Evolutionary conservation across 2,113 vertebrate species (phyloP).

Genomic region (Myrmecobius fasciatus): DNA sequence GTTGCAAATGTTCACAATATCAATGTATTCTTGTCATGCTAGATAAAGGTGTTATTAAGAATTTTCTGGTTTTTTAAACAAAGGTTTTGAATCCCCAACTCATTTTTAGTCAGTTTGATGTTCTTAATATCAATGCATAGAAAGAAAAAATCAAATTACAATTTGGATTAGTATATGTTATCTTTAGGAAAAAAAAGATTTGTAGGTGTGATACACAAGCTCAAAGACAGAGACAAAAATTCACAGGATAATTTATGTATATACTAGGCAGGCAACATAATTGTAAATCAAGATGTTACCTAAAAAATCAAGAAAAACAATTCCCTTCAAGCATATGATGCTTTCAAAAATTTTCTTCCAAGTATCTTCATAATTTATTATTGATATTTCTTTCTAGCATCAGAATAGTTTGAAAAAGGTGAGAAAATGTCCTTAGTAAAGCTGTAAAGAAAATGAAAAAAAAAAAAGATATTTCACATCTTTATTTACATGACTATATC

Average conservation of each 20-base stretch:
- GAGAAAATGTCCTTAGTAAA: slow-evolving; percentile 80
- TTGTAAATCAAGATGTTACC: neutral
- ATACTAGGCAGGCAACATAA: neutral
- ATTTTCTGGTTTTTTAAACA: slow-evolving; percentile 82
- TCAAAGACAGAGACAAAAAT: slow-evolving; percentile 83
- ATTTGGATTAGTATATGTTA: neutral
- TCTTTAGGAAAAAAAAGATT: slow-evolving; percentile 73
- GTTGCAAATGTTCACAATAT: slow-evolving; percentile 97
- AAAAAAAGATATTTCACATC: slow-evolving; percentile 74
- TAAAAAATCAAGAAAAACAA: slow-evolving; percentile 65
- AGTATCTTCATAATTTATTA: slow-evolving; percentile 80
- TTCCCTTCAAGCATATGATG: slow-evolving; percentile 80
- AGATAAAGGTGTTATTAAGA: slow-evolving; percentile 89
- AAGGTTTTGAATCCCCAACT: slow-evolving; percentile 82
- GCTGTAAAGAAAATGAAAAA: slow-evolving; percentile 80
- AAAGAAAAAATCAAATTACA: neutral
- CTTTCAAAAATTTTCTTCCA: slow-evolving; percentile 80
- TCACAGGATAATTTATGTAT: slow-evolving; percentile 78
- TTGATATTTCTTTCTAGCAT: slow-evolving; percentile 66
- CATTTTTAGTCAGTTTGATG: slow-evolving; percentile 79
- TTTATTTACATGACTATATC: slow-evolving; percentile 82
- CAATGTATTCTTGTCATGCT: slow-evolving; percentile 93
- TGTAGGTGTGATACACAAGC: slow-evolving; percentile 85
- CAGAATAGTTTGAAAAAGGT: slow-evolving; percentile 67
- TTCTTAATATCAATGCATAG: slow-evolving; percentile 81